Evolutionary conservation across 1,140 invertebrate species (phyloP).

Genomic region (Aphaenogaster ashmeadi): DNA sequence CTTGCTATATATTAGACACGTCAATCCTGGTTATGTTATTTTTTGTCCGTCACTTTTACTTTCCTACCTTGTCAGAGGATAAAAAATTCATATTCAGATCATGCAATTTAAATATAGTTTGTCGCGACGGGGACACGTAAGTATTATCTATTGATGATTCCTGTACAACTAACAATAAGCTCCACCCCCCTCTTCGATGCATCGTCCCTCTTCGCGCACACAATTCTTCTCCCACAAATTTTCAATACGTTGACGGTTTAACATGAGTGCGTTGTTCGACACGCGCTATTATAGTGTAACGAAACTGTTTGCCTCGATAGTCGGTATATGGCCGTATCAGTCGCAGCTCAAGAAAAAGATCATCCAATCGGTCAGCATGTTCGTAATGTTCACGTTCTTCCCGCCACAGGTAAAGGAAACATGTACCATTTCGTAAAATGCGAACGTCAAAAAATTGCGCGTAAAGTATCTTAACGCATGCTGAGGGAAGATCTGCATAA

Average conservation of each 20-base stretch:
- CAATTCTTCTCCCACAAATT: not conserved
- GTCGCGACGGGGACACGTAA: not conserved
- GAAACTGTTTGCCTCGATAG: not conserved
- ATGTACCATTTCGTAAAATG: not conserved
- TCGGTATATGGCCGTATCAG: constrained; percentile 12
- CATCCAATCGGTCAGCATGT: not conserved
- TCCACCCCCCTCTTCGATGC: not conserved
- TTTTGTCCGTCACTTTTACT: not conserved
- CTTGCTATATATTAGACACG: too few relatives aligned
- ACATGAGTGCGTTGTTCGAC: constrained; percentile 1
- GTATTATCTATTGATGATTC: not conserved
- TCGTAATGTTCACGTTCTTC: not conserved
- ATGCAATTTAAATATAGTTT: not conserved
- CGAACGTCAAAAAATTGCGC: not conserved
- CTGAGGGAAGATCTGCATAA: not conserved
- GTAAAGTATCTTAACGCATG: not conserved
- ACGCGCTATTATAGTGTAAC: not conserved
- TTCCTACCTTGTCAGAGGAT: not conserved
- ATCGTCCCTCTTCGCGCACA: not conserved
- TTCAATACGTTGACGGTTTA: not conserved
- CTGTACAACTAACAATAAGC: not conserved
- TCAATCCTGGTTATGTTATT: not conserved
- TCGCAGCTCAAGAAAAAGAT: not conserved
- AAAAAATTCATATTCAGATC: not conserved
- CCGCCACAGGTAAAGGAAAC: not conserved